Evolutionary conservation across 2,888 invertebrate genomes (phyloP).

Genomic region (Ennomos quercinarius): DNA sequence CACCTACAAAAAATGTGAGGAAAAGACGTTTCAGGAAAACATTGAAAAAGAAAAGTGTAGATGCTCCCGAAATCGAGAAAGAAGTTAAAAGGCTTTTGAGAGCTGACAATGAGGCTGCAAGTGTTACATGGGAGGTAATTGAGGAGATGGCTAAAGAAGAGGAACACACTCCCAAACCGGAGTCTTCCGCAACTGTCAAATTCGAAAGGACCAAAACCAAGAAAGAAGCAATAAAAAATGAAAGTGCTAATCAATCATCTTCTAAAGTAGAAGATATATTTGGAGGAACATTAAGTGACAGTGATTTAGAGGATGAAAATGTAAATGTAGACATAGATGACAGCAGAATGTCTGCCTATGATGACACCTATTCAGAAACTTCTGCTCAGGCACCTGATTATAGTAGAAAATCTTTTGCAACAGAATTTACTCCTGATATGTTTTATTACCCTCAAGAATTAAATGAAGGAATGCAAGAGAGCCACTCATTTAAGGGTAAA

Average conservation of each 20-base stretch:
- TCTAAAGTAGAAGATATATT: constrained; percentile 91
- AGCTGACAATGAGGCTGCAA: constrained; percentile 96
- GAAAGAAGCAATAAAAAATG: constrained; percentile 61
- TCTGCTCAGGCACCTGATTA: constrained; percentile 66
- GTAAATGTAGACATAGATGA: constrained; percentile 93
- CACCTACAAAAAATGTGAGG: constrained; percentile 97
- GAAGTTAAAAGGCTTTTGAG: constrained; percentile 97
- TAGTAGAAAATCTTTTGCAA: constrained; percentile 57
- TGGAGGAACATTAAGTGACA: constrained; percentile 96
- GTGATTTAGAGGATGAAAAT: constrained; percentile 92
- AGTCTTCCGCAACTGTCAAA: constrained; percentile 55
- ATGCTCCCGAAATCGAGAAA: constrained; percentile 99
- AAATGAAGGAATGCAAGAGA: constrained; percentile 50
- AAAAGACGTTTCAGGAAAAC: constrained; percentile 97
- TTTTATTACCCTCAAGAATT: constrained; percentile 52
- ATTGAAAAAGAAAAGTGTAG: constrained; percentile 97
- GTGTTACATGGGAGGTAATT: constrained; percentile 95
- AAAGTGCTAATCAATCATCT: constrained; percentile 54
- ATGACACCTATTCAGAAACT: constrained; percentile 89
- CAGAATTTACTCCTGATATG: constrained; percentile 72
- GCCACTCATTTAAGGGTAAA: constrained; percentile 42
- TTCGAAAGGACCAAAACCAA: constrained; percentile 77
- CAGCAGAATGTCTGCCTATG: constrained; percentile 90
- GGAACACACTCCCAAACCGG: constrained; percentile 86
- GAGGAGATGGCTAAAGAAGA: constrained; percentile 93